These are phyloP conservation scores for Agonopterix arenella DNA, from an alignment of 2,888 invertebrate species.

Conservation along the genomic window DNA sequence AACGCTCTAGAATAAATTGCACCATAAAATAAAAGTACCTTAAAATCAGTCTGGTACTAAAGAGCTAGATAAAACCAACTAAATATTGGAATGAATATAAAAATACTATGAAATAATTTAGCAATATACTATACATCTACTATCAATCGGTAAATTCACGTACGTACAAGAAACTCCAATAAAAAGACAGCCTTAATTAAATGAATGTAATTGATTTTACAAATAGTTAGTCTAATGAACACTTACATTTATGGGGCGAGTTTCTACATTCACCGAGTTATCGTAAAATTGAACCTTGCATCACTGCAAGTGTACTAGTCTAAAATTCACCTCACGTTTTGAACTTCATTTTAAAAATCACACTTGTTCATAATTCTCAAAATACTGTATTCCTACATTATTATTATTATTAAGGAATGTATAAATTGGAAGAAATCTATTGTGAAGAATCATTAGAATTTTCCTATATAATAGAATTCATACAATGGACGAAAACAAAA, in stretches of 20 bases:
- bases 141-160: conserved; percentile 49
- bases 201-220: conserved; percentile 53
- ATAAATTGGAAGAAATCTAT: conserved; percentile 50
- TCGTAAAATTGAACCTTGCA: conserved; percentile 63
- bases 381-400: conserved; percentile 37
- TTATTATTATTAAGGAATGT: conserved; percentile 55
- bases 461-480: conserved; percentile 8
- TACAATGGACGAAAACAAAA: conserved; percentile 15
- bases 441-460: conserved; percentile 14
- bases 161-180: conserved; percentile 54
- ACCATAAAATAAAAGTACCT: conserved; percentile 76
- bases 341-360: conserved; percentile 64
- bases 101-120: conserved; percentile 75
- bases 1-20: conserved; percentile 76
- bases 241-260: conserved; percentile 66
- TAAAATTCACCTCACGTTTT: conserved; percentile 55
- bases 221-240: conserved; percentile 64
- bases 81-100: conserved; percentile 71
- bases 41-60: conserved; percentile 76
- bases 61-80: conserved; percentile 63
- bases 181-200: conserved; percentile 66
- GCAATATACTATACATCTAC: conserved; percentile 59
- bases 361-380: conserved; percentile 42
- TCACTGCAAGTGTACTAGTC: conserved; percentile 45
- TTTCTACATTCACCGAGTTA: conserved; percentile 49